Base-by-base conservation (phyloP, 2,113 vertebrate species). In the Sylvilagus bachmani region DNA sequence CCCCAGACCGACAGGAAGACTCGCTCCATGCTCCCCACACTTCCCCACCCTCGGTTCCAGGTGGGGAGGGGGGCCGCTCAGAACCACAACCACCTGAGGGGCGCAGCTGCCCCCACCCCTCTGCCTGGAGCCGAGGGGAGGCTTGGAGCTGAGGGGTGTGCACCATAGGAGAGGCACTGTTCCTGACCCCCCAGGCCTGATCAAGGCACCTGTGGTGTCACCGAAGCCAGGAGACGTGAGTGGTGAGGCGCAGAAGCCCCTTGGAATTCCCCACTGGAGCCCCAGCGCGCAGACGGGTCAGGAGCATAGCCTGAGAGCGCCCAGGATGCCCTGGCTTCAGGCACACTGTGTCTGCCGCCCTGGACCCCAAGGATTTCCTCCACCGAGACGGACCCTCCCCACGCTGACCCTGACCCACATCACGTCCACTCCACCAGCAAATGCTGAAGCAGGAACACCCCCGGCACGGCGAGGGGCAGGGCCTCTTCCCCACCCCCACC, bases 341-440 rank as follows among this genome's bases (percentile, higher is more conserved):
- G 12, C 0, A 0, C 5, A 0, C 38, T 0, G 12, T 77, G 24
- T 62, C 66, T 0, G 17, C 5, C 49, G 80, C 66, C 13, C n/a
- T 1, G n/a, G 22, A 5, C 5, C 21, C 0, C 51, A 58, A 7
- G 10, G 29, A 12, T 83, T 80, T 58, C 25, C 29, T 73, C 25
- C 19, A 3, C 13, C 6, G 27, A 22, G 24, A 44, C 66, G 71
- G 33, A 31, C 29, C 2, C 24, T 10, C 58, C n/a, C 13, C 24
- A 1, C 4, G 67, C 29, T 53, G 21, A 16, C 31, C 3, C 2
- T 0, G 25, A 19, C 58, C 74, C 79, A 67, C 84, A 11, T 19
- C 2, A 4, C 33, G 19, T 5, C 13, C 51, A 19, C 3, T 86
- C 86, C 10, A 61, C 22, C 16, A 11, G 33, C 67, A 58, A 38